These are phyloP conservation scores for Rhagoletis pomonella DNA, from an alignment of 1,140 invertebrate genomes.

Conservation along the genomic window DNA sequence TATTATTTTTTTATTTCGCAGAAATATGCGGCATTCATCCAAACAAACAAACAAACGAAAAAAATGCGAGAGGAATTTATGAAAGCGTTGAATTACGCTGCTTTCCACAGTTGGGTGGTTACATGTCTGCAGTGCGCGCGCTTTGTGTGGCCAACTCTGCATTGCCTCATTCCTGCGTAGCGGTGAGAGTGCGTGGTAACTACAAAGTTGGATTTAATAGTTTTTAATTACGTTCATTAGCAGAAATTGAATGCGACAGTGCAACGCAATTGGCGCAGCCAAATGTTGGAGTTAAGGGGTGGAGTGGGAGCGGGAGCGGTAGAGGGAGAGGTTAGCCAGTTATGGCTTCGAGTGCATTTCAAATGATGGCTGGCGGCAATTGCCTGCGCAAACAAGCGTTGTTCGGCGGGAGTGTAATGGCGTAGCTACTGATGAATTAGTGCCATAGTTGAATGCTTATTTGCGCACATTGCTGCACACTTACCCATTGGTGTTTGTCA, in stretches of 20 bases:
- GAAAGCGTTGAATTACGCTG: neutral
- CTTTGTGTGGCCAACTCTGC: neutral
- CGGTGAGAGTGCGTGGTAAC: neutral
- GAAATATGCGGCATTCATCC: neutral
- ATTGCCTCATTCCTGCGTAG: neutral
- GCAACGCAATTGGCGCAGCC: neutral
- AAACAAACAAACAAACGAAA: neutral
- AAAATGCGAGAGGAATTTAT: neutral
- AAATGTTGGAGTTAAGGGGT: neutral
- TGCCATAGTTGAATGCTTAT: slow-evolving; percentile 7
- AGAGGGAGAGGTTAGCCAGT: too few species aligned
- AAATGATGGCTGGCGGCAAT: slow-evolving; percentile 9
- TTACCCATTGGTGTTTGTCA: neutral
- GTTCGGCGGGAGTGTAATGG: neutral
- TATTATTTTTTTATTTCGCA: neutral
- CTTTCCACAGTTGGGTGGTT: slow-evolving; percentile 11
- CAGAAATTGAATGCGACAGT: slow-evolving; percentile 31
- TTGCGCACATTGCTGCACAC: neutral
- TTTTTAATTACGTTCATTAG: slow-evolving; percentile 46
- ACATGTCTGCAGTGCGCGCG: slow-evolving; percentile 14
- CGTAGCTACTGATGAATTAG: slow-evolving; percentile 22
- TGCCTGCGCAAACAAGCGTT: neutral
- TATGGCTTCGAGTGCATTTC: neutral
- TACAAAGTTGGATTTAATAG: slow-evolving; percentile 47
- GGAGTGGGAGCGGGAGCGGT: too few species aligned